Percentiles rank a stretch among this genome's conserved stretches.
phyloP scores from a whole-genome alignment of 1,140 invertebrate species.

The Pygmarrhopalites habei region DNA sequence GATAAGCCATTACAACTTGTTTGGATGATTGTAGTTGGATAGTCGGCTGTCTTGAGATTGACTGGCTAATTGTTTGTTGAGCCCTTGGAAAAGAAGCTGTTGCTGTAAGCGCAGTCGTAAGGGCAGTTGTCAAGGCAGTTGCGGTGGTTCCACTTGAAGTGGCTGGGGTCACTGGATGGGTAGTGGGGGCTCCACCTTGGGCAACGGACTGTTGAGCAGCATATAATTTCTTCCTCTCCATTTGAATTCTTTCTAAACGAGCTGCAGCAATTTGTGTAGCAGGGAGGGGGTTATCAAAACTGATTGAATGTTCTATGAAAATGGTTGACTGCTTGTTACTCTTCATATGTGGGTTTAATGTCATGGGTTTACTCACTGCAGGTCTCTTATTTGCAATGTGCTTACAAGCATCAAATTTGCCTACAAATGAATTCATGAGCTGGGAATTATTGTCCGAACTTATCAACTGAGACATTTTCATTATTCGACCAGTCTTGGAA shows the following conservation, averaged over 20 bases:
- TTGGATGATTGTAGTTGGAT: not conserved
- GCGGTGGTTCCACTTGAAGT: constrained; percentile 46
- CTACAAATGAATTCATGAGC: constrained; percentile 60
- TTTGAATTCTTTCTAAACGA: constrained; percentile 71
- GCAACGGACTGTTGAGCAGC: constrained; percentile 42
- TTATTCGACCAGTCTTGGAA: constrained; percentile 60
- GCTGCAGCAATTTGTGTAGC: constrained; percentile 76
- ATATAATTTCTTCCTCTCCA: constrained; percentile 61
- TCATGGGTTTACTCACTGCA: constrained; percentile 38
- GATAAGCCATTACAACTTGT: constrained; percentile 40
- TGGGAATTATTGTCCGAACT: constrained; percentile 73
- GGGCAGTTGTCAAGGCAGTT: constrained; percentile 46
- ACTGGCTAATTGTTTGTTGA: not conserved
- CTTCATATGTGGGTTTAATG: constrained; percentile 48
- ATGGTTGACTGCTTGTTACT: constrained; percentile 77
- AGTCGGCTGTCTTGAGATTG: not conserved
- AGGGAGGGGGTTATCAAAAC: constrained; percentile 73
- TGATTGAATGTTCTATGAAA: constrained; percentile 71
- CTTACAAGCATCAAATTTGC: constrained; percentile 74
- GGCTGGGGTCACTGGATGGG: constrained; percentile 36
- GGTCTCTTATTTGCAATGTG: constrained; percentile 49
- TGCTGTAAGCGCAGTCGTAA: too few species aligned
- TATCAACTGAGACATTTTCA: constrained; percentile 74
- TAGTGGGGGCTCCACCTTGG: constrained; percentile 40
- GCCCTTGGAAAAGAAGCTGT: too few species aligned